Base-by-base conservation (phyloP, 2,797 vertebrate genomes). In the Brotula barbata region DNA sequence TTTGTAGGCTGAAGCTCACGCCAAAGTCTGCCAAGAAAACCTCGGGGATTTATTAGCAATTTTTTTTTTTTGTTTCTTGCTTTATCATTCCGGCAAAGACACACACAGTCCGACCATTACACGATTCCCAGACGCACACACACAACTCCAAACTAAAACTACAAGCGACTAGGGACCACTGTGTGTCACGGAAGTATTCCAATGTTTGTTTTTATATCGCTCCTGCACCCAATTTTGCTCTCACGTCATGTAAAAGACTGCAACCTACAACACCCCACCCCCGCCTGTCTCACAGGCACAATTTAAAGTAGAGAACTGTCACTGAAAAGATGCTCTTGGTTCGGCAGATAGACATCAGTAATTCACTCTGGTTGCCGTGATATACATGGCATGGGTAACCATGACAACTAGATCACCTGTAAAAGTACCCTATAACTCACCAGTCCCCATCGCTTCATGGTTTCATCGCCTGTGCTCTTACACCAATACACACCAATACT, bases 371-470 rank as follows among this genome's bases (percentile, higher is more conserved):
- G 67, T 73, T 73, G 69, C 77, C 68, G 51, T 64, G 63, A 64
- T 51, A 53, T 62, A 58, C 63, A 72, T 55, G 62, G 58, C 57
- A 46, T 41, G 55, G 50, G 85, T 89, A 73, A 74, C 83, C 82
- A 85, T 86, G 85, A 78, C 78, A 85, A 87, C 79, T 53, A 28
- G 28, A 76, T 73, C 73, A 77, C 56, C 70, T 73, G 71, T 70
- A 68, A 58, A n/a, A 75, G 56, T 9, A 65, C 44, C 23, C 23
- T 36, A 25, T 1, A 41, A 45, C 59, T 45, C 71, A 64, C 36
- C 34, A 28, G 7, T 19, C 50, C 17, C 20, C 40, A 14, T 15
- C 9, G 31, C 31, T 45, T 39, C 45, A 23, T 50, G 23, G 37
- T 22, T 45, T 49, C 12, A 36, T 47, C 53, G 15, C 48, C 12